Percentiles rank a stretch among this genome's conserved stretches.
Conservation (phyloP, 1,140 invertebrate genomes). For the Rhizoglyphus robini region DNA sequence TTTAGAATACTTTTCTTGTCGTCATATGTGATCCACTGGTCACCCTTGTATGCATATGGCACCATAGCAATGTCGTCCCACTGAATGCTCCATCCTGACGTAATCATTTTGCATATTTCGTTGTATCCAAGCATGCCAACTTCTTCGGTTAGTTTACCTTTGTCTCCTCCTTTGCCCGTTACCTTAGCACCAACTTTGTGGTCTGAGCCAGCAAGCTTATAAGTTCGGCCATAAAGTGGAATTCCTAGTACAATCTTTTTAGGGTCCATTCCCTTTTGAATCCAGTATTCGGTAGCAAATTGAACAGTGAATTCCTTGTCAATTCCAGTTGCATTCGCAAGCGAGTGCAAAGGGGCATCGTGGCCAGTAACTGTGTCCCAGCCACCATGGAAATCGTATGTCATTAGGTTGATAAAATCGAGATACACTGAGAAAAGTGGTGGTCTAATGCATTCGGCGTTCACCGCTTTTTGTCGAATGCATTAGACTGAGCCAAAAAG, state of each 20-base stretch:
- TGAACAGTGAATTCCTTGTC: slow-evolving; percentile 41
- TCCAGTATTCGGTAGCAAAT: slow-evolving; percentile 37
- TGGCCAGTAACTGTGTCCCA: slow-evolving; percentile 48
- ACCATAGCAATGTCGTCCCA: slow-evolving; percentile 36
- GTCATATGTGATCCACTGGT: slow-evolving; percentile 63
- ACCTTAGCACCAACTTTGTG: slow-evolving; percentile 64
- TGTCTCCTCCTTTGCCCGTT: slow-evolving; percentile 60
- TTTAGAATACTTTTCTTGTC: slow-evolving; percentile 39
- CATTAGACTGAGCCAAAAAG: too few relatives aligned
- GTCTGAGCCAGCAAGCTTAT: slow-evolving; percentile 51
- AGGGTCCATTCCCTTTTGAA: slow-evolving; percentile 53
- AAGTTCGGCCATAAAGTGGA: slow-evolving; percentile 51
- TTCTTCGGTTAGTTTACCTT: slow-evolving; percentile 42
- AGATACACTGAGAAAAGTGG: too few relatives aligned
- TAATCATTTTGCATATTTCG: slow-evolving; percentile 26
- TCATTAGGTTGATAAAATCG: slow-evolving; percentile 77
- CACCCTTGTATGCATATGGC: slow-evolving; percentile 47
- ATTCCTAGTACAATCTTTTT: slow-evolving; percentile 64
- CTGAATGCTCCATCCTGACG: neutral
- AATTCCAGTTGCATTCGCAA: slow-evolving; percentile 23
- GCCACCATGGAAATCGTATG: slow-evolving; percentile 68
- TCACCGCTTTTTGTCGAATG: too few relatives aligned
- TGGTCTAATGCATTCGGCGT: too few relatives aligned
- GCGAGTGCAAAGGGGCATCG: slow-evolving; percentile 35
- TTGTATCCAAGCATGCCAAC: slow-evolving; percentile 34